Percentiles rank a stretch among this genome's conserved stretches.
Conservation (phyloP, 2,113 vertebrate species). For the Todiramphus chloris region DNA sequence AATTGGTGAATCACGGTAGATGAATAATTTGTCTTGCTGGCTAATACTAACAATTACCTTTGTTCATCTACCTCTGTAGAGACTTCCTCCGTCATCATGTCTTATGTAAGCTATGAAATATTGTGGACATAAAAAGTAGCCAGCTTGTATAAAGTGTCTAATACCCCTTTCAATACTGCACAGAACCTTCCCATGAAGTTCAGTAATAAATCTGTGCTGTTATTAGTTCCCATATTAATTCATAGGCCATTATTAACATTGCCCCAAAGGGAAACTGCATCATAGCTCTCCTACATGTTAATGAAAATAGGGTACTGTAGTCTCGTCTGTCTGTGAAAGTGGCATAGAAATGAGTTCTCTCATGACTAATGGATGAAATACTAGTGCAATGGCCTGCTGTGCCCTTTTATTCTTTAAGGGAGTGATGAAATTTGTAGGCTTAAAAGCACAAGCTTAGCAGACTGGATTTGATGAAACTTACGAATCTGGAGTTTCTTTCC, state of each 20-base stretch:
- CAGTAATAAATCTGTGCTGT: not conserved
- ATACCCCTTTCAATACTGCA: not conserved
- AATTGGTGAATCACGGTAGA: conserved; percentile 8
- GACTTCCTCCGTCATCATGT: not conserved
- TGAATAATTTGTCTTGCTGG: not conserved
- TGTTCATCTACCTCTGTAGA: not conserved
- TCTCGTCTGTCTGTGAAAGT: not conserved
- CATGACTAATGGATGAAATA: not conserved
- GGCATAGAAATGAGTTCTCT: not conserved
- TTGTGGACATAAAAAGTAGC: not conserved
- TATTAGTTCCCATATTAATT: not conserved
- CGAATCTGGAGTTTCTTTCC: not conserved
- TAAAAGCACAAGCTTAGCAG: not conserved
- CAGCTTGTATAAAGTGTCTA: not conserved
- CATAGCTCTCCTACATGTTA: not conserved
- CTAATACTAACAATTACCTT: not conserved
- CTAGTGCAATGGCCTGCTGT: not conserved
- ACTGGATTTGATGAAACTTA: not conserved
- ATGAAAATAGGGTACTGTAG: not conserved
- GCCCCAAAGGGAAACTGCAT: not conserved
- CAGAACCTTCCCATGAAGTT: not conserved
- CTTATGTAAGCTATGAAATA: not conserved
- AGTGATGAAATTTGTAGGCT: not conserved
- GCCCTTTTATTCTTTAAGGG: not conserved
- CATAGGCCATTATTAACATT: not conserved